Base-by-base conservation (phyloP, 2,113 vertebrate genomes). In the Zootoca vivipara region DNA sequence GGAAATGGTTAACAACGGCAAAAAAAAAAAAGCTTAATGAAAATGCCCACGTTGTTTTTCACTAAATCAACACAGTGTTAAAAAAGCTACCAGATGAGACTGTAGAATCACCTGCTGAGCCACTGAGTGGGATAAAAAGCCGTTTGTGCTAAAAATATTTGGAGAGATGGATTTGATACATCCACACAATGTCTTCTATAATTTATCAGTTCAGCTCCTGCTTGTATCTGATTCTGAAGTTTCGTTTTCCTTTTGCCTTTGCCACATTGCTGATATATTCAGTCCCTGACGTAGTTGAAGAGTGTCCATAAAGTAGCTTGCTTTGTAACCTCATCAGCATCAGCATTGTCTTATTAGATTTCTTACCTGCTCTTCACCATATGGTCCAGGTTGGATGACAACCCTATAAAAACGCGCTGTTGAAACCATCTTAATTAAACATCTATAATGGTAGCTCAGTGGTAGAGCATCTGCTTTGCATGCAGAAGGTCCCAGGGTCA, bases 141-240 rank as follows among this genome's bases (percentile, higher is more conserved):
- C 22, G 67, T 92, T 30, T 91, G 77, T 33, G 85, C 89, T 95
- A 92, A 94, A 95, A 94, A 93, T 91, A 96, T 93, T 93, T 18
- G 79, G 74, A 80, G 84, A 91, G 82, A 93, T 93, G 91, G 90
- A 89, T 94, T 91, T 91, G 69, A 83, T 93, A 94, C 93, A 85
- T 92, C 86, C 87, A 73, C 89, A 65, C 84, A 88, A 88, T 86
- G 28, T 73, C 89, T 77, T 83, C 85, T 93, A 30, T 89, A 79
- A 82, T 94, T 95, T 92, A 88, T 93, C 81, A 77, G 3, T 26
- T 69, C 22, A 77, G 24, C 26, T 90, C 72, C 67, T 24, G 40
- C 16, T 92, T 88, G 5, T 40, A 52, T 89, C 70, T 74, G 5
- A 72, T 81, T 89, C 88, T n/a, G 87, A 35, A 73, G 87, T 81